phyloP scores from a whole-genome alignment of 2,113 vertebrate species.

The Amphiprion ocellaris region DNA sequence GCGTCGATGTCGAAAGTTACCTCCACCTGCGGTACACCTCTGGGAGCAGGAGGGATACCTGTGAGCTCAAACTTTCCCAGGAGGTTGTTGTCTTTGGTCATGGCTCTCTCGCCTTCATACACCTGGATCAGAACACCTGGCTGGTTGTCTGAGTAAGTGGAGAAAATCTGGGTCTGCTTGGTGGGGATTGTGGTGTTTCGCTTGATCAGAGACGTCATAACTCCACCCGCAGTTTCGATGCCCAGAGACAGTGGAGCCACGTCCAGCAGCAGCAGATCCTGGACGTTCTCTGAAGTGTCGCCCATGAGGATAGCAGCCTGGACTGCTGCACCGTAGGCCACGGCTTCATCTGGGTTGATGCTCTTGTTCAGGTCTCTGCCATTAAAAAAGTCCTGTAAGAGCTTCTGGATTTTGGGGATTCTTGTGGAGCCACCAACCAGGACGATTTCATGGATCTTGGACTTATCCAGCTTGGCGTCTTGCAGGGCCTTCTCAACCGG shows the following conservation, averaged over 20 bases:
- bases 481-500: slow-evolving; percentile 78
- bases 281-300: slow-evolving; percentile 79
- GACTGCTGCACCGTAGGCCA: slow-evolving; percentile 77
- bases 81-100: slow-evolving; percentile 83
- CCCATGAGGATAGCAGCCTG: slow-evolving; percentile 81
- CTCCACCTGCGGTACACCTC: slow-evolving; percentile 72
- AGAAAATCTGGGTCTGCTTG: slow-evolving; percentile 82
- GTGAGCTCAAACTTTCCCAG: slow-evolving; percentile 81
- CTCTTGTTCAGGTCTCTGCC: slow-evolving; percentile 80
- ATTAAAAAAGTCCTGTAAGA: slow-evolving; percentile 79
- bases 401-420: slow-evolving; percentile 83
- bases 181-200: slow-evolving; percentile 81
- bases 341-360: slow-evolving; percentile 81
- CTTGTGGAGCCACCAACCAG: slow-evolving; percentile 80
- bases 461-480: slow-evolving; percentile 79
- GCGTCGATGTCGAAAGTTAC: slow-evolving; percentile 79
- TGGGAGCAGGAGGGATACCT: slow-evolving; percentile 74
- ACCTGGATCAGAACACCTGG: slow-evolving; percentile 78
- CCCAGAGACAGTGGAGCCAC: slow-evolving; percentile 77
- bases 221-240: slow-evolving; percentile 78
- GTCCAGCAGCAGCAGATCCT: slow-evolving; percentile 79
- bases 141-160: slow-evolving; percentile 80
- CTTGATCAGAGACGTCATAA: slow-evolving; percentile 79
- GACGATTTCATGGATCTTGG: slow-evolving; percentile 76
- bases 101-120: slow-evolving; percentile 79